Evolutionary conservation across 2,797 vertebrate genomes (phyloP), one percentile per base, ranked within the genome.

Genomic region (Sebastiscus tertius): DNA sequence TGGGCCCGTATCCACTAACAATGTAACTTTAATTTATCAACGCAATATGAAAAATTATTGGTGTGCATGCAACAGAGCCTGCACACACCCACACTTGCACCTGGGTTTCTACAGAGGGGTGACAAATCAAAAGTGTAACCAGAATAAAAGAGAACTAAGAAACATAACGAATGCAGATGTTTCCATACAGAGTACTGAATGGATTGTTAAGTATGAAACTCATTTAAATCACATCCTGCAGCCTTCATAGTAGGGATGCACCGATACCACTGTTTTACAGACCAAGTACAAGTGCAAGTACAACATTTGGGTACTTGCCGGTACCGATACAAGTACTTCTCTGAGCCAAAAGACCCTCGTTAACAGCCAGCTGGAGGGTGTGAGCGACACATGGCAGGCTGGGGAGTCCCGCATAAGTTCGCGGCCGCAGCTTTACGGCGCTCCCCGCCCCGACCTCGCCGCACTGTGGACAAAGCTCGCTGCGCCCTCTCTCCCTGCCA

Each of bases 101-200:
- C 24, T 26, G 14, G 11, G 31, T 20, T 54, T 75, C 39, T 54
- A 36, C 13, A 56, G 42, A 42, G 20, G 7, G 36, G n/a, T 33
- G 34, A 65, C 69, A 64, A 61, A 71, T 63, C 26, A 70, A 55
- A 73, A 64, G 18, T 54, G 22, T 64, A 72, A 64, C 10, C 7
- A 18, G 4, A 33, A 72, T 11, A 42, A 46, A 65, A 46, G 9
- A 65, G 33, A 34, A 33, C 49, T n/a, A 26, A 42, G 52, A 16
- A 13, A 52, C 20, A n/a, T 12, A 7, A 54, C 6, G 1, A 34
- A 61, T 27, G 34, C 36, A 68, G 49, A 34, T 63, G 42, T 67
- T 71, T 75, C 27, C 34, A 49, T 46, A 14, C 12, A 58, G 8
- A 34, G 6, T n/a, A 52, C 18, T 27, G 16, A 54, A 49, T 18